A percentile compares a stretch with the other conserved stretches of the same genome.
Evolutionary conservation across 2,888 invertebrate species (phyloP).

Genomic region (Blomia tropicalis): DNA sequence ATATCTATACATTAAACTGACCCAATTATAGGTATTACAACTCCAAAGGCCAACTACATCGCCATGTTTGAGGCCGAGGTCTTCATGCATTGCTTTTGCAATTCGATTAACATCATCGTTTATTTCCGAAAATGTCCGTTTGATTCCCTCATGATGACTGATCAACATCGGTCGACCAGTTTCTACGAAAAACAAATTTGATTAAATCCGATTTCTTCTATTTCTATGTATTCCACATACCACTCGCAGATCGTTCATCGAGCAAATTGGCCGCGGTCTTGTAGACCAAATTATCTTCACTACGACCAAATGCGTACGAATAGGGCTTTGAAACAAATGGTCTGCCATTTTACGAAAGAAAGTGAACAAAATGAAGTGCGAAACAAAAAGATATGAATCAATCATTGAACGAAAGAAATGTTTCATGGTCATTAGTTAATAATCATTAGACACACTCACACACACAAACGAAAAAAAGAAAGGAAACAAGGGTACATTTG

Average conservation of each 20-base stretch:
- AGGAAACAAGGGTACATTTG: no score
- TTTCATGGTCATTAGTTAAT: neutral
- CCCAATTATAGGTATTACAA: conserved; percentile 24
- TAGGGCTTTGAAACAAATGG: conserved; percentile 18
- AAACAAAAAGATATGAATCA: no score
- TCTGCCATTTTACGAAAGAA: no score
- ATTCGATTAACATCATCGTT: conserved; percentile 21
- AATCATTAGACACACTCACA: neutral
- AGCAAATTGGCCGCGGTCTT: conserved; percentile 15
- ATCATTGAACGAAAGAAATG: no score
- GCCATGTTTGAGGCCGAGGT: conserved; percentile 21
- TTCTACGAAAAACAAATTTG: neutral
- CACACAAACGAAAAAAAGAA: no score
- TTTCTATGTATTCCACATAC: neutral
- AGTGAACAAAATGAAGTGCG: no score
- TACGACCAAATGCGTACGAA: conserved; percentile 24
- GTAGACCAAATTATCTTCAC: conserved; percentile 12
- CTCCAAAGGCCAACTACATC: conserved; percentile 24
- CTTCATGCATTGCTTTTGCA: conserved; percentile 14
- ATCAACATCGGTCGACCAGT: neutral
- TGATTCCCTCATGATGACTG: conserved; percentile 23
- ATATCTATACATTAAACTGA: neutral
- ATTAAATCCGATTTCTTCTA: neutral
- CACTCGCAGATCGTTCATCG: neutral
- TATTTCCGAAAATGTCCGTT: conserved; percentile 15